Conservation (phyloP, 2,797 vertebrate species). For the Triplophysa bombifrons region DNA sequence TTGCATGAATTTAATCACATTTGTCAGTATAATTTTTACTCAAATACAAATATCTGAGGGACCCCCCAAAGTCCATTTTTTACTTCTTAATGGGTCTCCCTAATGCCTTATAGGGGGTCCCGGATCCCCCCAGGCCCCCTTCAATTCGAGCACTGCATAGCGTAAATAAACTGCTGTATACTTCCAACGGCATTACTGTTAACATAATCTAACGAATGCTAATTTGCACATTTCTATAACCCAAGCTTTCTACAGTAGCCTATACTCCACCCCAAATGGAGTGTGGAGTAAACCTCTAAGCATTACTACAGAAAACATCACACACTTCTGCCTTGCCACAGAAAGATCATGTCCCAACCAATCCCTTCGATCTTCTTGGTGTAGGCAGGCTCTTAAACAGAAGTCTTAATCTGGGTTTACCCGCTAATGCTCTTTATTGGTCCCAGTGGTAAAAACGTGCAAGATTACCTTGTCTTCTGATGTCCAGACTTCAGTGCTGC, state of each 20-base stretch:
- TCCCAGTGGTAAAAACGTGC: constrained; percentile 35
- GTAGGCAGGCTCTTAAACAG: constrained; percentile 51
- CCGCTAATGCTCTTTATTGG: constrained; percentile 52
- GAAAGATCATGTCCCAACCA: constrained; percentile 42
- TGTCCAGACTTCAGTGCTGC: constrained; percentile 60
- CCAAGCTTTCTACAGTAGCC: neutral
- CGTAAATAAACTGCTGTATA: neutral
- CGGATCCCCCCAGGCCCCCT: no score
- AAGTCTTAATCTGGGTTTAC: constrained; percentile 63
- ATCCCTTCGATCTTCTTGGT: constrained; percentile 45
- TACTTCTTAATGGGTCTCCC: no score
- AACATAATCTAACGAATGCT: no score
- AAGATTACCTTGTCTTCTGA: constrained; percentile 70
- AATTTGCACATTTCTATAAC: no score
- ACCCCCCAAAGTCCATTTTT: no score
- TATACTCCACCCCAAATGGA: neutral
- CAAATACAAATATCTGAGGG: no score
- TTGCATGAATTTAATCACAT: no score
- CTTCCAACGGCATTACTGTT: no score
- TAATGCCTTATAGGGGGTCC: no score
- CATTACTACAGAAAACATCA: neutral
- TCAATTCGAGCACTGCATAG: no score
- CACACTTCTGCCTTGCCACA: neutral
- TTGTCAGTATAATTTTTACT: no score
- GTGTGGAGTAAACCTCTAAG: constrained; percentile 6